Conservation (phyloP, 2,888 invertebrate genomes). For the Camponotus fellah region DNA sequence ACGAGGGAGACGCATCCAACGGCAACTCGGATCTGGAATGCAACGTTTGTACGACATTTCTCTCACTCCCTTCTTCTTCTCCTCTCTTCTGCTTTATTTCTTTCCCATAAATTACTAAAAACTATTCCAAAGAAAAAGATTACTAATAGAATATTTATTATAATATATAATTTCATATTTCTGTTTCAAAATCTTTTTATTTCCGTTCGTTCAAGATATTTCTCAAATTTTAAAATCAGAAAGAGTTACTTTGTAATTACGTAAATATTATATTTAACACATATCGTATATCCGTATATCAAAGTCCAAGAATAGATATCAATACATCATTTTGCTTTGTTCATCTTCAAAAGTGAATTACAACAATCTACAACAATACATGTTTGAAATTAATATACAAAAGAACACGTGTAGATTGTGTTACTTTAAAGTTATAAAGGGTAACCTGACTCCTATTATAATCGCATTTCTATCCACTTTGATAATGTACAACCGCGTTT, state of each 20-base stretch:
- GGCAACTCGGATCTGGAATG: conserved; percentile 36
- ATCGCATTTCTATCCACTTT: conserved; percentile 50
- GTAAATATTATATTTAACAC: background rate
- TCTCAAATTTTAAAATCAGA: background rate
- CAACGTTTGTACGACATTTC: conserved; percentile 44
- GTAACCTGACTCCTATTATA: conserved; percentile 44
- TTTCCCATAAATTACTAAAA: conserved; percentile 14
- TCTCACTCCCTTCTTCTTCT: conserved; percentile 17
- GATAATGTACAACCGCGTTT: conserved; percentile 52
- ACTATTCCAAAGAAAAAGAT: background rate
- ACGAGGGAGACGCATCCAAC: conserved; percentile 70
- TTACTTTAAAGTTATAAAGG: conserved; percentile 46
- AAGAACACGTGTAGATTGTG: conserved; percentile 23
- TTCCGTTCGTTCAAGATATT: background rate
- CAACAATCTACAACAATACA: background rate
- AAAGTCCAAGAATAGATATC: background rate
- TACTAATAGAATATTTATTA: background rate
- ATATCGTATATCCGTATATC: background rate
- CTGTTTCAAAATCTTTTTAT: background rate
- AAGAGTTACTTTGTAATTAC: background rate
- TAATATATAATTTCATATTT: background rate
- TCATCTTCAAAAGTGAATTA: conserved; percentile 13
- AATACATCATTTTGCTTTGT: background rate
- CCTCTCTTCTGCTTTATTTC: background rate
- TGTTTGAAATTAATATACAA: conserved; percentile 50